A percentile compares a stretch with the other conserved stretches of the same genome.
Conservation (phyloP, 2,113 vertebrate species). For the Uria lomvia region DNA sequence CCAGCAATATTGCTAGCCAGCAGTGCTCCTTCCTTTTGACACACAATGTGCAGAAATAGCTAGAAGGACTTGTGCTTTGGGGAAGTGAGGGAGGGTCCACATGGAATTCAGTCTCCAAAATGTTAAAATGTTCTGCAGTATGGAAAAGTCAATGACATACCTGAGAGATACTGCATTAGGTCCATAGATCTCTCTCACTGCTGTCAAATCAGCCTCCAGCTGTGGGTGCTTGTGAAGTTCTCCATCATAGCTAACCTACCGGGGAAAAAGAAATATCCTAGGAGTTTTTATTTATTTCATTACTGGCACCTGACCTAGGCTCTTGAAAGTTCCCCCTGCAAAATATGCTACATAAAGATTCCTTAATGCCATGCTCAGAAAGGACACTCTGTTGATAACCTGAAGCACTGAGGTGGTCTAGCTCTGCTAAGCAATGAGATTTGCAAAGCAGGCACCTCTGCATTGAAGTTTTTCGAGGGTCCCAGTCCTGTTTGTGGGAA, state of each 20-base stretch:
- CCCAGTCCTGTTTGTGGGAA: not conserved
- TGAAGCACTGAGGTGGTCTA: not conserved
- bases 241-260: conserved; percentile 86
- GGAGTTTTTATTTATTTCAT: not conserved
- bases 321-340: not conserved
- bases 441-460: not conserved
- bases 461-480: not conserved
- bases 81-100: not conserved
- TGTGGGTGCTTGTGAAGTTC: conserved; percentile 89
- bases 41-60: not conserved
- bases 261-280: not conserved
- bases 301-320: not conserved
- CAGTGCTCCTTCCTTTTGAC: not conserved
- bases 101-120: not conserved
- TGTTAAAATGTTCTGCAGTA: not conserved
- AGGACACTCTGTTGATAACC: not conserved
- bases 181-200: conserved; percentile 87
- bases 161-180: conserved; percentile 90
- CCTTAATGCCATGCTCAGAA: not conserved
- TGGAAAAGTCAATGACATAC: conserved; percentile 31
- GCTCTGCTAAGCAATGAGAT: not conserved
- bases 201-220: conserved; percentile 84
- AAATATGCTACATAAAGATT: not conserved
- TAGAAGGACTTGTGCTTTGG: not conserved
- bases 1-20: not conserved